phyloP scores from a whole-genome alignment of 2,888 invertebrate genomes.

The Aradus depressus region DNA sequence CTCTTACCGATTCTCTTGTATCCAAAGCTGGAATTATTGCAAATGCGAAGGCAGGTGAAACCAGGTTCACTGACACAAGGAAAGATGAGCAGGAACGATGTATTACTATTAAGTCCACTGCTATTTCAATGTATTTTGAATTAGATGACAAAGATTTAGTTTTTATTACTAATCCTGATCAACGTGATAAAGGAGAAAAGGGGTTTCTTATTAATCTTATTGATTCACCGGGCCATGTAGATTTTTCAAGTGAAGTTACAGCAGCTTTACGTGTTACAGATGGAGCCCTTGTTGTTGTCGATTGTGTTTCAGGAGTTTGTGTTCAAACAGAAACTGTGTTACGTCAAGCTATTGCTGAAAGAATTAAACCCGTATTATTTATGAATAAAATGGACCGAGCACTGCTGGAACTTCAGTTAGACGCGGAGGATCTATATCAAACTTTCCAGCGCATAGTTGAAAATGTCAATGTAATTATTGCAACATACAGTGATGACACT shows the following conservation, averaged over 20 bases:
- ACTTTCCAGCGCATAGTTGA: constrained; percentile 99
- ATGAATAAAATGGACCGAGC: constrained; percentile 99
- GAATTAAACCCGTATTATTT: constrained; percentile 99
- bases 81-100: constrained; percentile 99
- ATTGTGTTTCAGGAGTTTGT: constrained; percentile 99
- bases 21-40: constrained; percentile 99
- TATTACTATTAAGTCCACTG: constrained; percentile 99
- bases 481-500: constrained; percentile 93
- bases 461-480: constrained; percentile 99
- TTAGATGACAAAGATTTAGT: constrained; percentile 86
- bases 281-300: constrained; percentile 98
- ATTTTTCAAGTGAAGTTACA: constrained; percentile 99
- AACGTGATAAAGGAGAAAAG: constrained; percentile 78
- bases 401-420: constrained; percentile 89
- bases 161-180: constrained; percentile 83
- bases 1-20: constrained; percentile 96
- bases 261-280: constrained; percentile 99
- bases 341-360: constrained; percentile 98
- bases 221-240: constrained; percentile 99
- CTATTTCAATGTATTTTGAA: constrained; percentile 99
- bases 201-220: constrained; percentile 99
- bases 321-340: constrained; percentile 99
- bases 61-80: constrained; percentile 96
- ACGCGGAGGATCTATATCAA: constrained; percentile 94
- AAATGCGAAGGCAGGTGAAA: constrained; percentile 96